Percentiles rank a stretch among this genome's conserved stretches.
Conservation (phyloP, 2,113 vertebrate genomes). For the Sus scrofa region T2T-Sscrofa CM000827.6:49669501-49670000, state of each 20-base stretch:
- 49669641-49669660: not conserved
- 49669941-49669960: not conserved
- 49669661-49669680: not conserved
- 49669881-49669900: not conserved
- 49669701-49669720: not conserved
- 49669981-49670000: not conserved
- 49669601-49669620: not conserved
- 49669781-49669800: not conserved
- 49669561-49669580: not conserved
- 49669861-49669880: not conserved
- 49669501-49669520: not conserved
- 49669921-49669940: not conserved
- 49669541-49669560: not conserved
- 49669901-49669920: not conserved
- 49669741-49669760: not conserved
- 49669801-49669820: not conserved
- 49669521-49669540: not conserved
- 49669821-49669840: not conserved
- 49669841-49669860: not conserved
- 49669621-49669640: not conserved
- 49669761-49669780: not conserved
- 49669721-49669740: not conserved
- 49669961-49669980: not conserved
- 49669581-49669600: not conserved
- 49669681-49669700: not conserved